phyloP scores from a whole-genome alignment of 2,888 invertebrate species.

The Hyalella azteca region DNA sequence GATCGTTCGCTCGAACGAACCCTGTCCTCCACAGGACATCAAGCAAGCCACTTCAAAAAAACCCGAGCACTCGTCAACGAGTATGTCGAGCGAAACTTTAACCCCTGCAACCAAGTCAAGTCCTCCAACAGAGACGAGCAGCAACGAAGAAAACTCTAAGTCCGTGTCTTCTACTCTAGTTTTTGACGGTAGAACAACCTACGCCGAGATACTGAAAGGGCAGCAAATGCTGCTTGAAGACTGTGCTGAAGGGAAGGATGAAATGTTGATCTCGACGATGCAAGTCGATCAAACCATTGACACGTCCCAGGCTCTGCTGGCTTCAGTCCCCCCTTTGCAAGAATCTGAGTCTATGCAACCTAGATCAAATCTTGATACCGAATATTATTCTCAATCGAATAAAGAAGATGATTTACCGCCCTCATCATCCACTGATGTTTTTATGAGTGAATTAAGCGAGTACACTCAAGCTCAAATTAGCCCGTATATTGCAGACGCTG shows the following conservation, averaged over 20 bases:
- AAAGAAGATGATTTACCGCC: not conserved
- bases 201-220: constrained; percentile 57
- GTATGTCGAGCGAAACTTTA: not conserved
- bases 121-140: not conserved
- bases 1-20: constrained; percentile 25
- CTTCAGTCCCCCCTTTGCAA: no score
- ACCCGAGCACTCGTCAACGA: no score
- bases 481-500: not conserved
- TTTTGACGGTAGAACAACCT: constrained; percentile 54
- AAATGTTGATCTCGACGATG: not conserved
- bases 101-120: not conserved
- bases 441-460: not conserved
- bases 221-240: constrained; percentile 26
- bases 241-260: not conserved
- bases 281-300: not conserved
- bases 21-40: not conserved
- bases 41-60: not conserved
- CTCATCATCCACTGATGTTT: not conserved
- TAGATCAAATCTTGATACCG: not conserved
- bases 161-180: not conserved
- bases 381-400: not conserved
- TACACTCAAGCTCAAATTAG: not conserved
- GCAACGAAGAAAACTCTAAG: not conserved
- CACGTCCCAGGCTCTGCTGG: no score
- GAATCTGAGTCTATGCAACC: not conserved